These are phyloP conservation scores for Kuschelorhynchus macadamiae DNA, from an alignment of 2,888 invertebrate genomes.

Conservation along the genomic window DNA sequence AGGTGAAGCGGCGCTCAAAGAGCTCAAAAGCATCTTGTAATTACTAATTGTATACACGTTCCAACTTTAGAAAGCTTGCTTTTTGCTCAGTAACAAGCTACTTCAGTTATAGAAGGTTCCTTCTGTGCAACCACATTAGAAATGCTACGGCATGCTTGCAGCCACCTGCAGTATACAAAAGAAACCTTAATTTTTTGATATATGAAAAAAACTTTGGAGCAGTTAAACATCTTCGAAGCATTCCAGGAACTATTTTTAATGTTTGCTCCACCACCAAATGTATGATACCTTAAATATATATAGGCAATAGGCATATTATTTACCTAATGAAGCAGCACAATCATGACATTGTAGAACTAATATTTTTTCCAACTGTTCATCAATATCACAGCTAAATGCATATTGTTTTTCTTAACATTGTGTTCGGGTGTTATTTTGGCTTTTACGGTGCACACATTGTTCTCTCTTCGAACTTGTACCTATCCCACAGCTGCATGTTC, in stretches of 20 bases:
- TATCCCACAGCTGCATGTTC: constrained; percentile 27
- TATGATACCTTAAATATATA: too few species aligned
- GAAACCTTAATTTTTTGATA: too few species aligned
- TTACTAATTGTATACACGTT: constrained; percentile 38
- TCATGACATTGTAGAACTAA: constrained; percentile 24
- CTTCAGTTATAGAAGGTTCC: constrained; percentile 20
- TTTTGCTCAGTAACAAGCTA: constrained; percentile 45
- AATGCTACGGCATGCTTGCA: constrained; percentile 53
- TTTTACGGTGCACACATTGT: constrained; percentile 17
- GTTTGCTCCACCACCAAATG: too few species aligned
- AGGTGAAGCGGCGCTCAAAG: constrained; percentile 30
- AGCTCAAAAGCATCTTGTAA: constrained; percentile 29
- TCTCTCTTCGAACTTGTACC: constrained; percentile 22
- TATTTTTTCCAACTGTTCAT: constrained; percentile 27
- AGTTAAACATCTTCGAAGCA: too few species aligned
- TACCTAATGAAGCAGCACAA: constrained; percentile 36
- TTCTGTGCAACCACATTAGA: constrained; percentile 50
- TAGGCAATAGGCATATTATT: too few species aligned
- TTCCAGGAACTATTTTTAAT: too few species aligned
- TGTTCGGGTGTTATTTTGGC: constrained; percentile 26
- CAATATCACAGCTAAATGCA: background rate
- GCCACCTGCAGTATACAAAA: constrained; percentile 48
- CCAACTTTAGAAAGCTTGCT: constrained; percentile 44
- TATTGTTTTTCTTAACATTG: constrained; percentile 16
- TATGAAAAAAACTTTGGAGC: too few species aligned